Conservation (phyloP, 2,797 vertebrate genomes). For the Diceros bicornis region DNA sequence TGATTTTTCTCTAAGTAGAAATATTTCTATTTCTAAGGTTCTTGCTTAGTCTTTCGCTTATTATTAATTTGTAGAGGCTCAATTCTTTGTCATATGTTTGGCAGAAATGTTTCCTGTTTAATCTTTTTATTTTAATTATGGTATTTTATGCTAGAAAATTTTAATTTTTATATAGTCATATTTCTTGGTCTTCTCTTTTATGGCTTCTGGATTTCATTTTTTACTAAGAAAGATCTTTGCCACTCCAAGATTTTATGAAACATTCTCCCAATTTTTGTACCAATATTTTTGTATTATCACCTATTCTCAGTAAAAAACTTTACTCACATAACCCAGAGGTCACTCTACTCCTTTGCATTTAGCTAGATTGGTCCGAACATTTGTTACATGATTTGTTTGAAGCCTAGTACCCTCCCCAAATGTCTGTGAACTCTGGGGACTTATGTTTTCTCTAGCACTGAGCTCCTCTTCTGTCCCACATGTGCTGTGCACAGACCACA, state of each 20-base stretch:
- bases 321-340: neutral
- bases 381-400: neutral
- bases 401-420: neutral
- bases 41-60: neutral
- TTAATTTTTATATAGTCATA: neutral
- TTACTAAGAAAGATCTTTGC: neutral
- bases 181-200: neutral
- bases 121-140: neutral
- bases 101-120: neutral
- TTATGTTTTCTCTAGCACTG: neutral
- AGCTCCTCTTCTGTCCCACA: neutral
- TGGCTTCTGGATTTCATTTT: neutral
- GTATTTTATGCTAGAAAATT: neutral
- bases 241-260: neutral
- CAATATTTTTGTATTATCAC: neutral
- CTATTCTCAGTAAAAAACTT: neutral
- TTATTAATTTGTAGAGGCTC: neutral
- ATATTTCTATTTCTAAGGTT: neutral
- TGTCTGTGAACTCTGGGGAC: neutral
- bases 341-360: neutral
- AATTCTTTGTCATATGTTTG: neutral
- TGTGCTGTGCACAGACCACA: neutral
- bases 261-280: neutral
- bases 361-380: neutral
- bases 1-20: neutral